A percentile compares a stretch with the other conserved stretches of the same genome.
phyloP scores from a whole-genome alignment of 2,888 invertebrate species.

The Lutraria lutraria region DNA sequence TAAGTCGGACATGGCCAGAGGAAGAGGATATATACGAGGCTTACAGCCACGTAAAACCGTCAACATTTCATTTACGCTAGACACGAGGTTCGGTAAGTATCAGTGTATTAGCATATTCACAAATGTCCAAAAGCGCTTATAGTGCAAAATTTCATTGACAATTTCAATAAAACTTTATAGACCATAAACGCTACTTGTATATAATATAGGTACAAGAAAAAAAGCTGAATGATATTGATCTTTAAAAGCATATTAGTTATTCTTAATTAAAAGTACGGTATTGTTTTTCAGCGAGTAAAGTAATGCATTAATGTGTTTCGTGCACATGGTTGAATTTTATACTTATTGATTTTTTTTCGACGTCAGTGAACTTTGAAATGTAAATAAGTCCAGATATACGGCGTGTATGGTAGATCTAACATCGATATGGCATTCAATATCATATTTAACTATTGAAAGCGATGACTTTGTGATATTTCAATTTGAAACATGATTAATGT shows the following conservation, averaged over 20 bases:
- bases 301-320: neutral
- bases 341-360: slow-evolving; percentile 11
- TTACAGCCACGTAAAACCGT: too few relatives aligned
- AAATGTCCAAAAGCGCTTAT: neutral
- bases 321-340: slow-evolving; percentile 12
- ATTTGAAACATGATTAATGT: neutral
- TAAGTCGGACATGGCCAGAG: too few relatives aligned
- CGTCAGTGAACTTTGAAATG: slow-evolving; percentile 21
- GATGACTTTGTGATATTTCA: slow-evolving; percentile 5
- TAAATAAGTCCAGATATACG: neutral
- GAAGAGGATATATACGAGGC: too few relatives aligned
- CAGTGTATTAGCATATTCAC: neutral
- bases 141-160: slow-evolving; percentile 5
- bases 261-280: neutral
- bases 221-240: neutral
- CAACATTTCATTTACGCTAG: too few relatives aligned
- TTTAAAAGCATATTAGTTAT: neutral
- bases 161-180: neutral
- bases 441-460: neutral
- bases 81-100: too few relatives aligned
- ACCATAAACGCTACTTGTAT: neutral
- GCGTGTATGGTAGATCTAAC: neutral
- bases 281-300: neutral
- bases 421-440: neutral
- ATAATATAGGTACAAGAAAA: neutral